Evolutionary conservation across 2,888 invertebrate genomes (phyloP).

Genomic region (Ptilodon capucinus): DNA sequence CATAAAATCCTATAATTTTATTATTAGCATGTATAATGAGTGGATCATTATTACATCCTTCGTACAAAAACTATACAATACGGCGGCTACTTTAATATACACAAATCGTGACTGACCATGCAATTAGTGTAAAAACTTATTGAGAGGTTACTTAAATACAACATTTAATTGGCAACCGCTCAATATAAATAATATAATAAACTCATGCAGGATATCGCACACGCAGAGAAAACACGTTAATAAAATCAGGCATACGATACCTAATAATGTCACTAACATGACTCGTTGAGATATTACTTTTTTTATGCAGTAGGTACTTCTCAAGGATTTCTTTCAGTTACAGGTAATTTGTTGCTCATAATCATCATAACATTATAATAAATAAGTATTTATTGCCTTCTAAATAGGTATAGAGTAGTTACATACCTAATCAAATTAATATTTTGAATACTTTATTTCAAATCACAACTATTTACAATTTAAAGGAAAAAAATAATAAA

Average conservation of each 20-base stretch:
- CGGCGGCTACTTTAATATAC: slow-evolving; percentile 2
- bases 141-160: not conserved
- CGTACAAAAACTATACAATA: not conserved
- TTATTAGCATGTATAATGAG: not conserved
- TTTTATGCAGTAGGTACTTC: too few species aligned
- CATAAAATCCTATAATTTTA: not conserved
- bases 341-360: too few species aligned
- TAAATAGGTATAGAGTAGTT: too few species aligned
- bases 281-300: too few species aligned
- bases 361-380: too few species aligned
- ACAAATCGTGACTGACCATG: slow-evolving; percentile 6
- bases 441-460: too few species aligned
- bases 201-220: not conserved
- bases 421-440: too few species aligned
- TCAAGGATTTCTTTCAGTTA: slow-evolving; percentile 4
- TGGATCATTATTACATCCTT: not conserved
- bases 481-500: too few species aligned
- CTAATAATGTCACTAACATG: too few species aligned
- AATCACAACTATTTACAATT: too few species aligned
- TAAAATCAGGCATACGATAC: not conserved
- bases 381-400: too few species aligned
- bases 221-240: not conserved
- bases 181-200: not conserved
- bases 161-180: slow-evolving; percentile 6
- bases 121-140: slow-evolving; percentile 7